Evolutionary conservation across 2,888 invertebrate genomes (phyloP), one percentile per base, ranked within the genome.

Genomic region (Chymomyza caudatula): DNA sequence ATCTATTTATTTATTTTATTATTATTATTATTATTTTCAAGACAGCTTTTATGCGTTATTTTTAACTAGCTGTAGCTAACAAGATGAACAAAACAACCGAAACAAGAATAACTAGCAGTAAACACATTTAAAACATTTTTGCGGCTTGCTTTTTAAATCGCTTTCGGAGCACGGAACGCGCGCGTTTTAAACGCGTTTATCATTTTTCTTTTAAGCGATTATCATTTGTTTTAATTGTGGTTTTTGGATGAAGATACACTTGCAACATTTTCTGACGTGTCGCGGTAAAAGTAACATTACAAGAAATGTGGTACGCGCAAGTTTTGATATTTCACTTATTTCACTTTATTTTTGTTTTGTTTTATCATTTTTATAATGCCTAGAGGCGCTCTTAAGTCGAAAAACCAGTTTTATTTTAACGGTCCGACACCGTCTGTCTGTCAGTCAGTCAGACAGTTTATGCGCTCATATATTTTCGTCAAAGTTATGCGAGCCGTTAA

Each of bases 121-220:
- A 37, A 37, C 8, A 37, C 8, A 4, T 11, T 11, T 4, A 52
- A 55, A 76, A 72, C 67, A 76, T 69, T 73, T 73, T n/a, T n/a
- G n/a, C n/a, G n/a, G 61, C 56, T n/a, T n/a, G 29, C 58, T 63
- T 37, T 51, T 11, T 62, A 60, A 70, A 60, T 56, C 64, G 61
- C 67, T 52, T 57, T 60, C 44, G 53, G 60, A 63, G 60, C 64
- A 68, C 68, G 70, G n/a, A 59, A 57, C 53, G 63, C 71, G 67
- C 71, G 78, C 85, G 85, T 76, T 84, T 84, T 78, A 56, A 72
- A 71, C 78, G 69, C 85, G 71, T 69, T 75, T 77, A 67, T 60
- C 47, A 37, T 56, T 37, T 65, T 53, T 61, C 4, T 4, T 65
- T 60, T 57, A 17, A 37, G 53, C 43, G 62, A 53, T 60, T 23